Conservation (phyloP, 2,797 vertebrate genomes). For the Capromys pilorides region DNA sequence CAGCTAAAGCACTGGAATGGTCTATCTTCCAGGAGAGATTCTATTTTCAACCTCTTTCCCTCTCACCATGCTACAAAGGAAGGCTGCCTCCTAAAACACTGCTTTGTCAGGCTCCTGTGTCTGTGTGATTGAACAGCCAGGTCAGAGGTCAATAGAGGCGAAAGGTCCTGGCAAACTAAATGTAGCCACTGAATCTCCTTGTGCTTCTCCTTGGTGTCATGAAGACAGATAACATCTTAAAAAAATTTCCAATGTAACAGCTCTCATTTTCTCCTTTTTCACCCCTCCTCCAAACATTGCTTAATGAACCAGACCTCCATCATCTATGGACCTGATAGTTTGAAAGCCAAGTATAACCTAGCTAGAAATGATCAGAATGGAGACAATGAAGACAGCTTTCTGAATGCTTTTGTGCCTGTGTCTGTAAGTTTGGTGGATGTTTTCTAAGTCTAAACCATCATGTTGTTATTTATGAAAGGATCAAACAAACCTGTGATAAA, state of each 20-base stretch:
- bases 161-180: slow-evolving; percentile 79
- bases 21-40: slow-evolving; percentile 48
- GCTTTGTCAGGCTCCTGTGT: background rate
- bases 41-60: slow-evolving; percentile 39
- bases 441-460: background rate
- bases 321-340: slow-evolving; percentile 68
- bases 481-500: background rate
- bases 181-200: slow-evolving; percentile 68
- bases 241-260: slow-evolving; percentile 73
- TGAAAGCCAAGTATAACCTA: slow-evolving; percentile 63
- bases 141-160: slow-evolving; percentile 83
- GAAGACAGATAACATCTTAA: slow-evolving; percentile 85
- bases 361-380: slow-evolving; percentile 52
- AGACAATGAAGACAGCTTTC: slow-evolving; percentile 64
- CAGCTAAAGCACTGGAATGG: slow-evolving; percentile 43
- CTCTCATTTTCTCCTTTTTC: slow-evolving; percentile 77
- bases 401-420: slow-evolving; percentile 50
- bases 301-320: slow-evolving; percentile 82
- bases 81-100: slow-evolving; percentile 14
- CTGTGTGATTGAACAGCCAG: slow-evolving; percentile 79
- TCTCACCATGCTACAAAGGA: background rate
- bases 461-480: slow-evolving; percentile 11
- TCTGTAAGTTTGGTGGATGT: background rate
- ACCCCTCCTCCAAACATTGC: slow-evolving; percentile 76
- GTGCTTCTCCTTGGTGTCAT: slow-evolving; percentile 80